Percentiles rank a stretch among this genome's conserved stretches.
Conservation (phyloP, 2,113 vertebrate species). For the Scopus umbretta region DNA sequence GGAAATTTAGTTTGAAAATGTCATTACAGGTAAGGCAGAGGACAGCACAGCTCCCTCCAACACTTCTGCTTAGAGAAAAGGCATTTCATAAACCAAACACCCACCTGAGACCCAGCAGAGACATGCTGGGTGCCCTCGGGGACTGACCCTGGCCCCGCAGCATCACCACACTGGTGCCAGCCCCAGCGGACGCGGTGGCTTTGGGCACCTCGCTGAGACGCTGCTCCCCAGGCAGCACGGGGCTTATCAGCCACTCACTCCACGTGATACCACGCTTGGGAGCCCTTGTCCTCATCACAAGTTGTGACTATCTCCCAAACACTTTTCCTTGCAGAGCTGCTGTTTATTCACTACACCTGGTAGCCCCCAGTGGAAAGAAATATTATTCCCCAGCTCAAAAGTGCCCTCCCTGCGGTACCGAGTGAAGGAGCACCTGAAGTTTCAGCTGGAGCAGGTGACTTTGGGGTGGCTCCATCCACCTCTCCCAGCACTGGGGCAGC, state of each 20-base stretch:
- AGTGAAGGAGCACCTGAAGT: not conserved
- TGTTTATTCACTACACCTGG: not conserved
- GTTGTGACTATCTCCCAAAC: not conserved
- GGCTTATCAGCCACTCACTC: not conserved
- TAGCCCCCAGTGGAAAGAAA: not conserved
- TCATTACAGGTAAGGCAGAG: not conserved
- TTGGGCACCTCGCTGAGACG: not conserved
- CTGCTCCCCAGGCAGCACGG: rapidly evolving
- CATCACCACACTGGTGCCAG: not conserved
- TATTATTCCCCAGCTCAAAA: not conserved
- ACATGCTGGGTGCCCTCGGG: rapidly evolving
- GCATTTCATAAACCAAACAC: not conserved
- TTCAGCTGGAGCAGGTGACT: not conserved
- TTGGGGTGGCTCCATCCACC: not conserved
- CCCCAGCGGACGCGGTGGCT: not conserved
- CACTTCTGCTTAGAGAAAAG: not conserved
- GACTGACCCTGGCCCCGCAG: not conserved
- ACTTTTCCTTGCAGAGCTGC: not conserved
- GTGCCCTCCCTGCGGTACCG: not conserved
- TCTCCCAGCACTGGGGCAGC: not conserved
- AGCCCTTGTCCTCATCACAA: not conserved
- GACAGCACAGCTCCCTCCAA: not conserved
- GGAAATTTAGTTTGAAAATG: not conserved
- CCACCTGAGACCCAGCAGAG: not conserved
- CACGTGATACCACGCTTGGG: rapidly evolving